A percentile compares a stretch with the other conserved stretches of the same genome.
These are phyloP conservation scores for Coracias cyanogaster DNA, from an alignment of 2,797 vertebrate genomes.

Conservation along the genomic window DNA sequence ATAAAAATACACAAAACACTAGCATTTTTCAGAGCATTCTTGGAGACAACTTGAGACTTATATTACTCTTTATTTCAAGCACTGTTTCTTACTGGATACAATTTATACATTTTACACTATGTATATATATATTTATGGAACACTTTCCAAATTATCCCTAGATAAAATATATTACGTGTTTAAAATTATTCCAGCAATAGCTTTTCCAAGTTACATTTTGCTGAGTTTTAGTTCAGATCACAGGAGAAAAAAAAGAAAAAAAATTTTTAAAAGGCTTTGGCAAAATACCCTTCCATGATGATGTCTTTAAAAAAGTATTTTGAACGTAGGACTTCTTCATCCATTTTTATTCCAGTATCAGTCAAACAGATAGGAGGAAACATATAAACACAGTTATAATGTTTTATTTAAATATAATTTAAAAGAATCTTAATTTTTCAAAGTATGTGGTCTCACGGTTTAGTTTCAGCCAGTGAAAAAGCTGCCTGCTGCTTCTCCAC, in stretches of 20 bases:
- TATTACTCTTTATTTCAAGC: slow-evolving; percentile 76
- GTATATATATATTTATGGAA: slow-evolving; percentile 27
- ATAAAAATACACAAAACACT: slow-evolving; percentile 67
- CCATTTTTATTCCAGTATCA: neutral
- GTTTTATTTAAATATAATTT: slow-evolving; percentile 57
- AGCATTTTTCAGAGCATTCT: slow-evolving; percentile 50
- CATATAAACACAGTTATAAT: slow-evolving; percentile 38
- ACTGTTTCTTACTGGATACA: slow-evolving; percentile 60
- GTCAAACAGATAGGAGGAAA: slow-evolving; percentile 32
- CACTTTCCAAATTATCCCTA: slow-evolving; percentile 50
- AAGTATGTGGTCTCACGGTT: slow-evolving; percentile 58
- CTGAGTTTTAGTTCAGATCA: neutral
- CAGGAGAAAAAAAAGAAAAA: neutral
- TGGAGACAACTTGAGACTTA: slow-evolving; percentile 48
- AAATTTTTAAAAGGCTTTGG: neutral
- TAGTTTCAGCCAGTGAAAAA: slow-evolving; percentile 49
- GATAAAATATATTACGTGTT: slow-evolving; percentile 59
- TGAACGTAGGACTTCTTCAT: neutral
- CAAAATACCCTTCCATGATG: slow-evolving; percentile 28
- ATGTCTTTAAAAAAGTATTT: slow-evolving; percentile 1
- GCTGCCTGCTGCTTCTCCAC: slow-evolving; percentile 45
- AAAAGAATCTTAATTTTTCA: slow-evolving; percentile 63
- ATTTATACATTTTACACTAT: slow-evolving; percentile 51
- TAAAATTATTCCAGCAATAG: slow-evolving; percentile 35
- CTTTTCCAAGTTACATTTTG: slow-evolving; percentile 15